Conservation (phyloP, 2,113 vertebrate genomes). For the Vulpes vulpes region DNA sequence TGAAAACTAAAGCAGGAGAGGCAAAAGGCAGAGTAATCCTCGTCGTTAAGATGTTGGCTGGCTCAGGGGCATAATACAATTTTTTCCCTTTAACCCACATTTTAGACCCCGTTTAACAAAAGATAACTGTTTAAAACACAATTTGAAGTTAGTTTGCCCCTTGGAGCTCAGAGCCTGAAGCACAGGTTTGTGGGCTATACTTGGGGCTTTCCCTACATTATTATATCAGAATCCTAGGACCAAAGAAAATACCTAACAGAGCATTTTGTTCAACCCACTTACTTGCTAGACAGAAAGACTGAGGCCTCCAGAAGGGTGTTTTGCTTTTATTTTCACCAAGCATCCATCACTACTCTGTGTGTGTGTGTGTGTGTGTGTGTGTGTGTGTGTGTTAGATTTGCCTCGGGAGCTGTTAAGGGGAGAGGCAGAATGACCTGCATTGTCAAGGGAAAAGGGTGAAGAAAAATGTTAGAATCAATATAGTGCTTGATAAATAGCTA, state of each 20-base stretch:
- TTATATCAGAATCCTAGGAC: slow-evolving; percentile 11
- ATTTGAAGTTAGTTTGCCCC: background rate
- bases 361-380: background rate
- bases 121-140: background rate
- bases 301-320: background rate
- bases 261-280: background rate
- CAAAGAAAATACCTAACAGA: background rate
- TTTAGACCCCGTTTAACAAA: background rate
- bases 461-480: slow-evolving; percentile 26
- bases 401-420: background rate
- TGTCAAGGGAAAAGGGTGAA: slow-evolving; percentile 29
- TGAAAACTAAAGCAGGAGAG: background rate
- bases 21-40: background rate
- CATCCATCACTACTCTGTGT: background rate
- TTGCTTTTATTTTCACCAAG: slow-evolving; percentile 58
- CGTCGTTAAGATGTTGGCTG: background rate
- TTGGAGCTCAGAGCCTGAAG: background rate
- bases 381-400: background rate
- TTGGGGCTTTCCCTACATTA: background rate
- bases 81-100: background rate
- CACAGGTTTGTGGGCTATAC: background rate
- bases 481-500: slow-evolving; percentile 31
- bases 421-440: background rate
- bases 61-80: background rate
- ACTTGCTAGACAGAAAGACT: slow-evolving; percentile 16